A percentile compares a stretch with the other conserved stretches of the same genome.
Conservation (phyloP, 1,140 invertebrate genomes). For the Amphibalanus amphitrite region DNA sequence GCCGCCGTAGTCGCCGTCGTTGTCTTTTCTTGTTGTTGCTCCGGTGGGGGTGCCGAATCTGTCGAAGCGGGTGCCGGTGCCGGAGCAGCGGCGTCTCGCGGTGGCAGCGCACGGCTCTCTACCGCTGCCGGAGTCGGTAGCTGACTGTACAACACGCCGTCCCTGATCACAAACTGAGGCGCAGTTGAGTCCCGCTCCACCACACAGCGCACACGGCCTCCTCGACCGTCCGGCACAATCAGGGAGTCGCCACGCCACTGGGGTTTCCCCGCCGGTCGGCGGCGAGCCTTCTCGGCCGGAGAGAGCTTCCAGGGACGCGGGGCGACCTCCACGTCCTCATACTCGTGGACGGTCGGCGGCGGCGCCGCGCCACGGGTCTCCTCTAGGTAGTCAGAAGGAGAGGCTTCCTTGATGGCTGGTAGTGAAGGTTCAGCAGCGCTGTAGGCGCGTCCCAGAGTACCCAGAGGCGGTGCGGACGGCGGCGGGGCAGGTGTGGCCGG, state of each 20-base stretch:
- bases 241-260: background rate
- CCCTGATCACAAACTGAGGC: background rate
- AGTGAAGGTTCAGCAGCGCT: background rate
- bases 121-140: background rate
- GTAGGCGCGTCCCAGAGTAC: background rate
- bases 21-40: too few species aligned
- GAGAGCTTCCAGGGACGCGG: background rate
- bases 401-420: background rate
- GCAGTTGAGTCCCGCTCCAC: background rate
- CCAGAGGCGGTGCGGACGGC: background rate
- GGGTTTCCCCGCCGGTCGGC: too few species aligned
- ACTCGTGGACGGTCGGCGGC: background rate
- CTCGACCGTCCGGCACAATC: background rate
- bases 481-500: too few species aligned
- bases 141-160: background rate
- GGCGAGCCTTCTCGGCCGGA: background rate
- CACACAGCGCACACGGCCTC: background rate
- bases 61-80: too few species aligned
- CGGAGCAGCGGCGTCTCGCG: too few species aligned
- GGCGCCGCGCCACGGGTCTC: background rate
- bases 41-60: too few species aligned
- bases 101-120: background rate
- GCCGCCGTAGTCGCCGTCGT: too few species aligned
- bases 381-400: background rate
- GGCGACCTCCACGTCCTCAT: background rate